phyloP scores from a whole-genome alignment of 2,797 vertebrate genomes.

The Syncerus caffer region DNA sequence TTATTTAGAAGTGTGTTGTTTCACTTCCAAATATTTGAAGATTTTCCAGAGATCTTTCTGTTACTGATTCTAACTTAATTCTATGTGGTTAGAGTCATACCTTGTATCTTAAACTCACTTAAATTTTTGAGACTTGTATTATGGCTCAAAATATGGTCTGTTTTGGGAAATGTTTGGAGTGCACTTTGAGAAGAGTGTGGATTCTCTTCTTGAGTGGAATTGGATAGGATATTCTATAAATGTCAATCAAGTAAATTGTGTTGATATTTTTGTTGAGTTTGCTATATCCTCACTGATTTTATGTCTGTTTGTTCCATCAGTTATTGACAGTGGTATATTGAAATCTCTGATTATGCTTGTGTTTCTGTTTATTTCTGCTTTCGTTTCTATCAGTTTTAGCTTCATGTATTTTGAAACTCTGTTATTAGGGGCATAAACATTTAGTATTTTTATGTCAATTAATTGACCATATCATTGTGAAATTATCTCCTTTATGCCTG shows the following conservation, averaged over 20 bases:
- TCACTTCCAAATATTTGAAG: background rate
- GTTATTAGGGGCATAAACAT: too few species aligned
- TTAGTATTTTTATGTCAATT: background rate
- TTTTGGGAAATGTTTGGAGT: background rate
- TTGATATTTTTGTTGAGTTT: background rate
- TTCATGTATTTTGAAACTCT: background rate
- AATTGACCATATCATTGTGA: background rate
- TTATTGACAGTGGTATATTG: background rate
- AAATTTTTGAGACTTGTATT: background rate
- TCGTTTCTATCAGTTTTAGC: background rate
- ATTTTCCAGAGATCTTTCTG: background rate
- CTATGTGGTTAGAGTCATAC: background rate
- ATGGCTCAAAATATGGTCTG: background rate
- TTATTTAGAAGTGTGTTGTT: background rate
- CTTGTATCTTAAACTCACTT: background rate
- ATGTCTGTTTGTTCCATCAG: background rate
- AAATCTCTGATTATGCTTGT: background rate
- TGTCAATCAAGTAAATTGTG: background rate
- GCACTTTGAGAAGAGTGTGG: background rate
- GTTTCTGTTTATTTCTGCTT: background rate
- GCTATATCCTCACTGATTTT: background rate
- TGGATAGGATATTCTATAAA: background rate
- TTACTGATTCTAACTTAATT: background rate
- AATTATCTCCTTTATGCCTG: background rate
- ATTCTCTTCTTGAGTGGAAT: background rate